Conservation (phyloP, 2,797 vertebrate genomes). For the Hydrophis major region DNA sequence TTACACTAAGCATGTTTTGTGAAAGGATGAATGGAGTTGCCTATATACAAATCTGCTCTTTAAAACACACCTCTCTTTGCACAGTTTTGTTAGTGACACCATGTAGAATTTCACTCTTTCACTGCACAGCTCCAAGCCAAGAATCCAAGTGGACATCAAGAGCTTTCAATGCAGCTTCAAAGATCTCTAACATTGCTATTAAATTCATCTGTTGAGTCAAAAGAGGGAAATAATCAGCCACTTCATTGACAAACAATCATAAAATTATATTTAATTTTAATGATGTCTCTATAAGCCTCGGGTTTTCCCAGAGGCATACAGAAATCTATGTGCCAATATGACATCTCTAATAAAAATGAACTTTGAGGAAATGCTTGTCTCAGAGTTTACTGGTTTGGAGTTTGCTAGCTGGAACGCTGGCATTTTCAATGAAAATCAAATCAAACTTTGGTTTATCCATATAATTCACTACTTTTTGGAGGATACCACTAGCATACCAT, state of each 20-base stretch:
- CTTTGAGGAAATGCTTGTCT: too few species aligned
- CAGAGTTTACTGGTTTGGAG: too few species aligned
- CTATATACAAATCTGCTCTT: not conserved
- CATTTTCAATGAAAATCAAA: not conserved
- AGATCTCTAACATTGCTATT: not conserved
- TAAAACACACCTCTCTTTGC: not conserved
- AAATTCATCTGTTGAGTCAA: not conserved
- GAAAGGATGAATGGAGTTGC: not conserved
- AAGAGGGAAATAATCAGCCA: not conserved
- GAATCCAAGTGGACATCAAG: not conserved
- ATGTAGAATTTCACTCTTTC: not conserved
- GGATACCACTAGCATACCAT: not conserved
- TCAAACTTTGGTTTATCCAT: not conserved
- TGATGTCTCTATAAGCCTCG: not conserved
- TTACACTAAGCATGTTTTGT: not conserved
- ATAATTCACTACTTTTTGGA: not conserved
- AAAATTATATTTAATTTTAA: not conserved
- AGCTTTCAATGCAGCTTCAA: not conserved
- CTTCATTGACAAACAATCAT: not conserved
- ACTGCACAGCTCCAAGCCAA: not conserved
- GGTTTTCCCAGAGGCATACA: too few species aligned
- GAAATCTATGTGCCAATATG: too few species aligned
- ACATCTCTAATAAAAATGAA: too few species aligned
- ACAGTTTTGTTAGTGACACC: not conserved
- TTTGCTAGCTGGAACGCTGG: too few species aligned